Conservation (phyloP, 2,797 vertebrate genomes). For the Mormyrus proboscirostris region DNA sequence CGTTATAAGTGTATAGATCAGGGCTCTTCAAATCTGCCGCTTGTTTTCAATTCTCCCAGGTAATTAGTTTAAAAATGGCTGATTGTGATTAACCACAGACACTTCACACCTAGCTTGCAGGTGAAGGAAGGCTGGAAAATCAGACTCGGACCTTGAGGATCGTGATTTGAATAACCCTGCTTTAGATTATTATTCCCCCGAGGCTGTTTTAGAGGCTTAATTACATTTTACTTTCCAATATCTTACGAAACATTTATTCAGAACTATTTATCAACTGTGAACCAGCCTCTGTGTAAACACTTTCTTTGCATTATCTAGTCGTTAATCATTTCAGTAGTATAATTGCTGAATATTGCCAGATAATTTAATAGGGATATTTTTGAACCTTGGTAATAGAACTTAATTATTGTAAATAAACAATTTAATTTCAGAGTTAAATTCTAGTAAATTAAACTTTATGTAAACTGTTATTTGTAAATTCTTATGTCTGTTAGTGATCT, state of each 20-base stretch:
- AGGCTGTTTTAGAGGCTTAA: constrained; percentile 21
- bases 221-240: constrained; percentile 21
- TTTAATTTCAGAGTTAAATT: not conserved
- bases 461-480: constrained; percentile 5
- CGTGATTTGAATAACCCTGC: not conserved
- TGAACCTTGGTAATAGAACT: constrained; percentile 14
- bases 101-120: not conserved
- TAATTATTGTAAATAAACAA: constrained; percentile 19
- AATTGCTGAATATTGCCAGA: constrained; percentile 17
- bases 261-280: constrained; percentile 22
- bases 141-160: not conserved
- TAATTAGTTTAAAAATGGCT: not conserved
- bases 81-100: not conserved
- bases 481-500: not conserved
- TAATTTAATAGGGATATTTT: constrained; percentile 19
- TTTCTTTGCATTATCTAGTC: constrained; percentile 16
- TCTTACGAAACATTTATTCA: constrained; percentile 18
- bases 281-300: constrained; percentile 22
- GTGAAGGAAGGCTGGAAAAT: not conserved
- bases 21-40: not conserved
- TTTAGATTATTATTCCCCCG: constrained; percentile 50
- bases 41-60: not conserved
- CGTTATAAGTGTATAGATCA: constrained; percentile 62
- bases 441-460: constrained; percentile 2
- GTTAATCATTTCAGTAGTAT: constrained; percentile 23